Evolutionary conservation across 2,888 invertebrate genomes (phyloP), one percentile per base, ranked within the genome.

Genomic region (Amorpha juglandis): DNA sequence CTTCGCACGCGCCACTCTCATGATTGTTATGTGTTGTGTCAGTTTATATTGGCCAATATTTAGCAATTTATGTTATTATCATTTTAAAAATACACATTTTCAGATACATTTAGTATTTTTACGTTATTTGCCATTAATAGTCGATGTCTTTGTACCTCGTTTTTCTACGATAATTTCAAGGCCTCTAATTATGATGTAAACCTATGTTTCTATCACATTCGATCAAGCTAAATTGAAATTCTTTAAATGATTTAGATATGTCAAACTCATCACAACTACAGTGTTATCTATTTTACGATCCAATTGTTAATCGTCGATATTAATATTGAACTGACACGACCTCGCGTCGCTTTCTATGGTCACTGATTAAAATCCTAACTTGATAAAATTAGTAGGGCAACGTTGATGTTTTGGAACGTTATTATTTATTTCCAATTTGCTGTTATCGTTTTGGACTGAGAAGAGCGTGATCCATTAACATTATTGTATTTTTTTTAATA

Each of bases 21-120:
- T 83, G 79, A 82, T 84, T 83, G 82, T 81, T 79, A 74, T 71
- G 76, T 71, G 76, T 84, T 84, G 83, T 80, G 77, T 79, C 79
- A 82, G 70, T 72, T 71, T 71, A 65, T 72, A 77, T 79, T 82
- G 81, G 76, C 74, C 76, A 78, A 81, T 79, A 63, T 78, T 78
- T 74, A 70, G 75, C 70, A 74, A 76, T 69, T 71, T 45, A 64
- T 33, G 12, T 33, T 27, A 21, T 21, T 27, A 47, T 63, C 14
- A n/a, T 63, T 27, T 55, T 64, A 42, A 42, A 42, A 42, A 63
- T 38, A 38, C 3, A 9, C 9, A 38, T 9, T 38, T 2, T 1
- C 38, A 38, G n/a, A n/a, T 38, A 38, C 7, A 38, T 38, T 38
- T 38, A 38, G 38, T 9, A 38, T 38, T 1, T 38, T 9, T 7